Evolutionary conservation across 2,113 vertebrate species (phyloP).

Genomic region (Scytalopus superciliaris): DNA sequence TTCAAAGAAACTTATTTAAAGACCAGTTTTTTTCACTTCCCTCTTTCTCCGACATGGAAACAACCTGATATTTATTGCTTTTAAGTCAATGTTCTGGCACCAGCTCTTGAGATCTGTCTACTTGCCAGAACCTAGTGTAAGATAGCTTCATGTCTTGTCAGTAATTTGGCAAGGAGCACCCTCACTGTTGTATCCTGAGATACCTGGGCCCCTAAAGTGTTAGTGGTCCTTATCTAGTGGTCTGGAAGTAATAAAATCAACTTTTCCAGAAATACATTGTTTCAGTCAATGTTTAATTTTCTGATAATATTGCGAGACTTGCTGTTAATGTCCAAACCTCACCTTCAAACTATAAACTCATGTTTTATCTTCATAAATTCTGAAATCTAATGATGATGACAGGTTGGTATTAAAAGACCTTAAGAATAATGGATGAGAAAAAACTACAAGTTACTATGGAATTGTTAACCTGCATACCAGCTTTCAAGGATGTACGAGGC

Average conservation of each 20-base stretch:
- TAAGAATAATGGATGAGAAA: background rate
- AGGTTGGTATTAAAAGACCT: background rate
- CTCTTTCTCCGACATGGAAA: background rate
- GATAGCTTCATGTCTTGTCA: background rate
- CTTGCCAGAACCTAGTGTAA: background rate
- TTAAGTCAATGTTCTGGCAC: background rate
- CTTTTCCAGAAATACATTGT: background rate
- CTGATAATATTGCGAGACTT: background rate
- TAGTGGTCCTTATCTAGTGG: background rate
- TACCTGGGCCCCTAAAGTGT: too few species aligned
- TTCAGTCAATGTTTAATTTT: background rate
- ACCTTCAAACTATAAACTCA: background rate
- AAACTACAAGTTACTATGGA: accelerated
- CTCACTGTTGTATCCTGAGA: background rate
- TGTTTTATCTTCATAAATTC: background rate
- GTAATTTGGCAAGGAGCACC: background rate
- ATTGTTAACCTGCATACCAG: background rate
- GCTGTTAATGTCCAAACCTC: background rate
- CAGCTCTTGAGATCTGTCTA: background rate
- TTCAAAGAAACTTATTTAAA: background rate
- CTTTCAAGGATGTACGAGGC: background rate
- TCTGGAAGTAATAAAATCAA: background rate
- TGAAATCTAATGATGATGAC: background rate
- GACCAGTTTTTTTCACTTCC: background rate
- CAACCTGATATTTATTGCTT: background rate